A percentile compares a stretch with the other conserved stretches of the same genome.
Evolutionary conservation across 2,888 invertebrate genomes (phyloP).

Genomic region (Dioctria linearis): DNA sequence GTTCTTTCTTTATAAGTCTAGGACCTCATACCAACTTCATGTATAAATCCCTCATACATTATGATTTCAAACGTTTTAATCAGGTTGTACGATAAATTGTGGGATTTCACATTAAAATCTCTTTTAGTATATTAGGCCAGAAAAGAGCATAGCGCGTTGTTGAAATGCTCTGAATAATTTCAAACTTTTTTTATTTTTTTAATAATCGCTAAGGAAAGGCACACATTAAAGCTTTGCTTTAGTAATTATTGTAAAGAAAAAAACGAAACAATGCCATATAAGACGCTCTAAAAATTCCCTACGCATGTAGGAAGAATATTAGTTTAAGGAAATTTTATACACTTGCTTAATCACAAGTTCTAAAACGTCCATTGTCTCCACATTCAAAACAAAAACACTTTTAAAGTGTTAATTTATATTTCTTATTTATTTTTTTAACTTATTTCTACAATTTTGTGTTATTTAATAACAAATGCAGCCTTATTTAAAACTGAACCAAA

Average conservation of each 20-base stretch:
- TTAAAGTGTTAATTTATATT: conserved; percentile 1
- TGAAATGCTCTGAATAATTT: background rate
- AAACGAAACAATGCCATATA: conserved; percentile 16
- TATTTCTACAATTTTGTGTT: background rate
- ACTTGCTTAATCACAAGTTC: conserved; percentile 33
- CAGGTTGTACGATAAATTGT: background rate
- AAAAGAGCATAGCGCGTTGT: background rate
- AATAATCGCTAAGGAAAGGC: background rate
- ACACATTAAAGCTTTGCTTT: background rate
- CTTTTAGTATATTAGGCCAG: background rate
- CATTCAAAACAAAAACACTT: background rate
- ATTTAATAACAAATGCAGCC: background rate
- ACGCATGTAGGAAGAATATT: background rate
- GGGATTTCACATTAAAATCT: background rate
- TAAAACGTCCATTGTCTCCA: conserved; percentile 42
- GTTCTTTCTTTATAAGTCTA: too few relatives aligned
- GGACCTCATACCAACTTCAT: too few relatives aligned
- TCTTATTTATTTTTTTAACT: conserved; percentile 16
- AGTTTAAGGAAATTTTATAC: conserved; percentile 31
- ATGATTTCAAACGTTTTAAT: background rate
- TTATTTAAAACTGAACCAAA: conserved; percentile 22
- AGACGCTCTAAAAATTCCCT: background rate
- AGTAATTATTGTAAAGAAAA: background rate
- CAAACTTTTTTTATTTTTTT: background rate
- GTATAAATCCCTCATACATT: too few relatives aligned